Base-by-base conservation (phyloP, 2,888 invertebrate species). In the Epinotia nisella region DNA sequence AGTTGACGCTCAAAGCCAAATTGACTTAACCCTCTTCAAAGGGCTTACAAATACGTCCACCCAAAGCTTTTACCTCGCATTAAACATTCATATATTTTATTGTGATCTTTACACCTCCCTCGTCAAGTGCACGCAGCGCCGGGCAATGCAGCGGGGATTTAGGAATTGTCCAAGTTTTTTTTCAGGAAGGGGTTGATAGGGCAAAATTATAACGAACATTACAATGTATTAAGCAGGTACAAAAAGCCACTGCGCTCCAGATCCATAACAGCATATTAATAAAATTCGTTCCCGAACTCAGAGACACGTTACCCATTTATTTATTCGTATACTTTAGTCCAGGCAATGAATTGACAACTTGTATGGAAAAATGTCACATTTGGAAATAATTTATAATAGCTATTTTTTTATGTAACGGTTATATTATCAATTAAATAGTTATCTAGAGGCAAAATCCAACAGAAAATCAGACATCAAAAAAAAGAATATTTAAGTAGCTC, bases 11-110 rank as follows among this genome's bases (percentile, higher is more conserved):
- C 84, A 88, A 89, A 91, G 87, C 90, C 86, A 89, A 89, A 89
- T 88, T 88, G 90, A 89, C 87, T 91, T 89, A 90, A 92, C 92
- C 92, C 92, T 92, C 87, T 89, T 92, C 92, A 91, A 88, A 90
- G 83, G 87, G 90, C 88, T 90, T 90, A 90, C 87, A 87, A 87
- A 89, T 85, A 87, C 86, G 88, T 87, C 88, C 78, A 84, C 87
- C 87, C 86, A 77, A 86, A 86, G 90, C 90, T 91, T 91, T 90
- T 90, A 90, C 88, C 86, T 87, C 87, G 85, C 82, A 90, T 90
- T 87, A 90, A 90, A 90, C 87, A 90, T 90, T 89, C 88, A 90
- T 85, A 85, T 83, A 84, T 86, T 90, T 89, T 88, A 89, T 90
- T 90, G 86, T 89, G 89, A 88, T 89, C 88, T 89, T 90, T 83